Percentiles rank a stretch among this genome's conserved stretches.
These are phyloP conservation scores for Ostrea edulis DNA, from an alignment of 1,140 invertebrate genomes.

Conservation along the genomic window DNA sequence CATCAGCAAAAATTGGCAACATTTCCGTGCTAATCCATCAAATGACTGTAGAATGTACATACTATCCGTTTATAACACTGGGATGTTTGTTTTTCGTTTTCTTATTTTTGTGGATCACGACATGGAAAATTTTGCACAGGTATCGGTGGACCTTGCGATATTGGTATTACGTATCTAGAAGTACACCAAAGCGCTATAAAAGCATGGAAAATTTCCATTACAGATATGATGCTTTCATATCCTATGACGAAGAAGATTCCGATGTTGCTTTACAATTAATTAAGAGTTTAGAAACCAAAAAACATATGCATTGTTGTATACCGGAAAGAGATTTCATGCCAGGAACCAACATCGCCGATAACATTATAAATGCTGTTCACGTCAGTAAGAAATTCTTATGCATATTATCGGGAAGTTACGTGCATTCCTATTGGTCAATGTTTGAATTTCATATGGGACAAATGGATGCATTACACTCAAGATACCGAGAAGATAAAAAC, in stretches of 20 bases:
- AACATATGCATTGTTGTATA: slow-evolving; percentile 61
- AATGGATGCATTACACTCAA: slow-evolving; percentile 66
- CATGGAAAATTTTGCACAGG: slow-evolving; percentile 33
- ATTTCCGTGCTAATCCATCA: not conserved
- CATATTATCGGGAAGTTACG: slow-evolving; percentile 83
- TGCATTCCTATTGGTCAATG: slow-evolving; percentile 84
- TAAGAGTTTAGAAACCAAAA: slow-evolving; percentile 54
- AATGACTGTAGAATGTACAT: slow-evolving; percentile 35
- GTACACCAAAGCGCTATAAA: not conserved
- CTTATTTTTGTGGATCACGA: slow-evolving; percentile 20
- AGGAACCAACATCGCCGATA: slow-evolving; percentile 81
- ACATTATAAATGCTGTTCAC: slow-evolving; percentile 82
- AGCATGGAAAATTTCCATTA: not conserved
- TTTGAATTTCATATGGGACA: slow-evolving; percentile 82
- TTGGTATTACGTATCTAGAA: slow-evolving; percentile 61
- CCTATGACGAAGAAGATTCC: slow-evolving; percentile 62
- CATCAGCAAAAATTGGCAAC: not conserved
- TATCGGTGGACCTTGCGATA: slow-evolving; percentile 68
- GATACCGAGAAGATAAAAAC: slow-evolving; percentile 46
- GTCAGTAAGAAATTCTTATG: slow-evolving; percentile 83
- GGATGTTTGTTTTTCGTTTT: slow-evolving; percentile 3
- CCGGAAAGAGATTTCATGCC: slow-evolving; percentile 70
- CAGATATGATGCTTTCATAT: slow-evolving; percentile 75
- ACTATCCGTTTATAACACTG: slow-evolving; percentile 12
- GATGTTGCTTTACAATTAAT: slow-evolving; percentile 45